Conservation (phyloP, 2,888 invertebrate genomes). For the Synergus japonicus region DNA sequence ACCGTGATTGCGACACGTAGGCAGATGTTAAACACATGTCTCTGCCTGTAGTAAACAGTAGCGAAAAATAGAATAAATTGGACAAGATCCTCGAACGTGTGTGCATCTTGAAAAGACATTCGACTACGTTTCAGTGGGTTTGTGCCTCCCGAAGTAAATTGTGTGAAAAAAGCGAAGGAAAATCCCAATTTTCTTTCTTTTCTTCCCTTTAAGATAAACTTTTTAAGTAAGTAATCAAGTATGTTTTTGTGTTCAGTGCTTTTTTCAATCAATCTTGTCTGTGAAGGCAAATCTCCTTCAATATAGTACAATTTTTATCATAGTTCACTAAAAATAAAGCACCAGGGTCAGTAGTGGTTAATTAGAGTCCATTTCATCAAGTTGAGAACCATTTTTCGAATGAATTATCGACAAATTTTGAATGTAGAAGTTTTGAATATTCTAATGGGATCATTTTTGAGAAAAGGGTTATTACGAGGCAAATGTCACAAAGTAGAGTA, state of each 20-base stretch:
- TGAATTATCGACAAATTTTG: neutral
- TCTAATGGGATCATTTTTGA: neutral
- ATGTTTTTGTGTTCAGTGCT: constrained; percentile 35
- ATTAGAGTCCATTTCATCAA: neutral
- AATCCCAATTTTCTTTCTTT: constrained; percentile 13
- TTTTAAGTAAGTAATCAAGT: constrained; percentile 36
- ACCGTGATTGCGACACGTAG: constrained; percentile 44
- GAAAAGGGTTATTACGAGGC: neutral
- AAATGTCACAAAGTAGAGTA: neutral
- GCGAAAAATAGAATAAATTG: constrained; percentile 42
- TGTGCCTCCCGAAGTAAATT: constrained; percentile 2
- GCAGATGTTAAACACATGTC: constrained; percentile 47
- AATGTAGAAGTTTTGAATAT: too few relatives aligned
- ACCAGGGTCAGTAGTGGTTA: neutral
- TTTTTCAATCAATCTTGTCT: neutral
- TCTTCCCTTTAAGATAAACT: constrained; percentile 5
- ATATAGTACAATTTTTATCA: neutral
- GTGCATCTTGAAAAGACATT: constrained; percentile 14
- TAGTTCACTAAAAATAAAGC: neutral
- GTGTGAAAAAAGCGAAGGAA: constrained; percentile 15
- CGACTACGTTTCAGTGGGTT: constrained; percentile 32
- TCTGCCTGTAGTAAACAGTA: constrained; percentile 39
- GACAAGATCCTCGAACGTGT: constrained; percentile 31
- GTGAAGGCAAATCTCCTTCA: neutral
- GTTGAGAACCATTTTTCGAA: neutral